Evolutionary conservation across 2,888 invertebrate species (phyloP), one percentile per base, ranked within the genome.

Genomic region (Torymus tubicola): DNA sequence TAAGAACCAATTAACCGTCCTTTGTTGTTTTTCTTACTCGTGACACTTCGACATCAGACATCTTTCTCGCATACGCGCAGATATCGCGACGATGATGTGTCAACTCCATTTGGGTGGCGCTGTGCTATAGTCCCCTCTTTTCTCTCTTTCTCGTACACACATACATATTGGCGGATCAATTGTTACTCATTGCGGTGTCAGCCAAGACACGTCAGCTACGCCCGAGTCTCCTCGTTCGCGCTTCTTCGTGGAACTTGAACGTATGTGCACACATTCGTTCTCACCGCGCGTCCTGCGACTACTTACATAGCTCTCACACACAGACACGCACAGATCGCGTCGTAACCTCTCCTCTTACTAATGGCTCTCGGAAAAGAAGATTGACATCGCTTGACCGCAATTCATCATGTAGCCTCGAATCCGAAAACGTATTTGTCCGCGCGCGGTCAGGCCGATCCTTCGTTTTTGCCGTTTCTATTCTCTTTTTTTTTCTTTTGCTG

Each of bases 381-480:
- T 77, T 77, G 71, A 72, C 70, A 60, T 58, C 65, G 65, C 67
- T 72, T 60, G 71, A 71, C 53, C 65, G 71, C 71, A 65, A 78
- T 78, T 71, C 58, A 78, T 78, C 64, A 52, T 21, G 18, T 60
- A 78, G 71, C 77, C 77, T 78, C 64, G 71, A 72, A 67, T 70
- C 70, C 42, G 70, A 64, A 64, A 77, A 77, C 64, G 50, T 71
- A 77, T 77, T 77, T 71, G 64, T 77, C 50, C 64, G 42, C 69
- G 21, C 70, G 50, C 24, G 21, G 50, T 42, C 24, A 21, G 67
- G 42, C 53, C 13, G 14, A 60, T 14, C 31, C 52, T 42, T 21
- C 18, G 16, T 31, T 2, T 18, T 50, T 57, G n/a, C 8, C 3
- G 50, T 10, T 24, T 58, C 61, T 24, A n/a, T n/a, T 69, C 13